Percentiles rank a stretch among this genome's conserved stretches.
phyloP scores from a whole-genome alignment of 1,140 invertebrate genomes.

The Delia radicum region DNA sequence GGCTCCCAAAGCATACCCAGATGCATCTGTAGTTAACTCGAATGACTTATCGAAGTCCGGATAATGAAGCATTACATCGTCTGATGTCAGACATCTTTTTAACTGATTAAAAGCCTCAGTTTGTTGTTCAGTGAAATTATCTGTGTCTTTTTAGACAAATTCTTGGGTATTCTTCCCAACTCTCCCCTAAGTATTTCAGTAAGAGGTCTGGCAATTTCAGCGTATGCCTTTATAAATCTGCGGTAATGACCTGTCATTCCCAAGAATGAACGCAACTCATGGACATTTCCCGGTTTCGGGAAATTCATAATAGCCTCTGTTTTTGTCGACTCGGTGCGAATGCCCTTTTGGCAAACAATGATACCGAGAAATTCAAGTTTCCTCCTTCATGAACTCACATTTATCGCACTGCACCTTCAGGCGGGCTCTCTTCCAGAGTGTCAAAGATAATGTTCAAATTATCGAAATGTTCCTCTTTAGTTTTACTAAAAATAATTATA shows the following conservation, averaged over 20 bases:
- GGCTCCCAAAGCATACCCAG: slow-evolving; percentile 10
- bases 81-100: slow-evolving; percentile 51
- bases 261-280: slow-evolving; percentile 28
- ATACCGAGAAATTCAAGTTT: no score
- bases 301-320: slow-evolving; percentile 19
- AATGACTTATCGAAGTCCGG: slow-evolving; percentile 3
- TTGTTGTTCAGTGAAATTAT: slow-evolving; percentile 22
- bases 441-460: no score
- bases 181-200: slow-evolving; percentile 24
- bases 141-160: slow-evolving; percentile 16
- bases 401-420: no score
- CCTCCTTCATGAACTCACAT: no score
- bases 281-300: slow-evolving; percentile 19
- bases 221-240: no score
- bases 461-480: no score
- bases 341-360: no score
- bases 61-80: slow-evolving; percentile 38
- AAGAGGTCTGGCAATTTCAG: slow-evolving; percentile 27
- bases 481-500: no score
- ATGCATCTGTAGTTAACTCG: no score
- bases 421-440: no score
- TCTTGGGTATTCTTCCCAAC: slow-evolving; percentile 13
- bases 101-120: slow-evolving; percentile 49
- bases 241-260: slow-evolving; percentile 29
- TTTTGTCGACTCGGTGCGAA: no score